A percentile compares a stretch with the other conserved stretches of the same genome.
Conservation (phyloP, 2,113 vertebrate genomes). For the Laterallus jamaicensis region DNA sequence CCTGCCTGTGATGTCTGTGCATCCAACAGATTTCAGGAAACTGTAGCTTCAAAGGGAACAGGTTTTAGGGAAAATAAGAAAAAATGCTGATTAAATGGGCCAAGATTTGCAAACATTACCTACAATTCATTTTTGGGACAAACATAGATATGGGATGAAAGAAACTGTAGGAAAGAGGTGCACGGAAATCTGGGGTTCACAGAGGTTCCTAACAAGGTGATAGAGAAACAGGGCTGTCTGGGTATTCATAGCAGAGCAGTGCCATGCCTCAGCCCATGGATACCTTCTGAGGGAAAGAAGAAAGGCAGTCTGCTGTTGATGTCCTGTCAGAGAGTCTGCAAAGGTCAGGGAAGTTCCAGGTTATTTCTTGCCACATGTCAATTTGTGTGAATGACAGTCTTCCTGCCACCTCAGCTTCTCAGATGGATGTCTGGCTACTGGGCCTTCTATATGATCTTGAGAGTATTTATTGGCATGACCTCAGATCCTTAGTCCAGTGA, state of each 20-base stretch:
- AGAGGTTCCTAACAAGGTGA: background rate
- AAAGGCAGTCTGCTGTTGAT: background rate
- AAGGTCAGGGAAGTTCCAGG: background rate
- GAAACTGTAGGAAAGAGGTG: background rate
- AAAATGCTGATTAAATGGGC: background rate
- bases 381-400: background rate
- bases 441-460: background rate
- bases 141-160: background rate
- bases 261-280: background rate
- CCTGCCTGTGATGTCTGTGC: background rate
- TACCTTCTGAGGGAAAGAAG: background rate
- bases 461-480: background rate
- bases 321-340: background rate
- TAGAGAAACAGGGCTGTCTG: background rate
- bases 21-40: background rate
- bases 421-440: background rate
- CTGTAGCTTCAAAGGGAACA: background rate
- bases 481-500: background rate
- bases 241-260: background rate
- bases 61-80: background rate
- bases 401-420: background rate
- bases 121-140: background rate
- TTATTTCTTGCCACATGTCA: background rate
- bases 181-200: background rate
- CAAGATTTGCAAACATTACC: background rate